Percentiles rank a stretch among this genome's conserved stretches.
Evolutionary conservation across 2,797 vertebrate species (phyloP).

Genomic region (Danio choprae): DNA sequence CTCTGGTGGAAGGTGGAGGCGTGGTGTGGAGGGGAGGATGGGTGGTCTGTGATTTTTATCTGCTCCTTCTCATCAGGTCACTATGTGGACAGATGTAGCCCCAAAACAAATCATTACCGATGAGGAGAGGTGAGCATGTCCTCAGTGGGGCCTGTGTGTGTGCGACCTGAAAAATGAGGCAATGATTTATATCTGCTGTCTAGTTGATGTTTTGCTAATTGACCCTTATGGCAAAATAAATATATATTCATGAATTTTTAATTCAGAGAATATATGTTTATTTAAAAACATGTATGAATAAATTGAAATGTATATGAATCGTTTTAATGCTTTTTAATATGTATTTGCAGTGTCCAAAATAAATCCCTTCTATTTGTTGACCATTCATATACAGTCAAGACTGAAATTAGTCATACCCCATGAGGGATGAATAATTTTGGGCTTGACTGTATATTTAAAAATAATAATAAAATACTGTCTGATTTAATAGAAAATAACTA

Average conservation of each 20-base stretch:
- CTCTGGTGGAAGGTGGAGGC: conserved; percentile 3
- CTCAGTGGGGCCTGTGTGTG: not conserved
- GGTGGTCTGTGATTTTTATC: conserved; percentile 4
- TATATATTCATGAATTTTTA: not conserved
- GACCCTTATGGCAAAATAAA: not conserved
- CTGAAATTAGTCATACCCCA: too few species aligned
- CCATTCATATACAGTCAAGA: too few species aligned
- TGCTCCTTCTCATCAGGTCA: conserved; percentile 1
- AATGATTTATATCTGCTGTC: not conserved
- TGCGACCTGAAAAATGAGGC: not conserved
- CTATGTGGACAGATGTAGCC: not conserved
- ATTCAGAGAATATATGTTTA: too few species aligned
- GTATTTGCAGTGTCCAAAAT: too few species aligned
- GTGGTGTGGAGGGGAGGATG: not conserved
- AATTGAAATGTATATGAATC: too few species aligned
- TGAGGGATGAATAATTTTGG: too few species aligned
- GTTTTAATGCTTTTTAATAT: too few species aligned
- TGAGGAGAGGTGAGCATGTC: conserved; percentile 8
- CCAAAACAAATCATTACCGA: conserved; percentile 7
- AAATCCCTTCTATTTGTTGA: too few species aligned
- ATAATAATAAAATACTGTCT: too few species aligned
- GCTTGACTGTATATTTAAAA: too few species aligned
- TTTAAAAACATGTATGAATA: too few species aligned
- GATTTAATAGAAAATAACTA: too few species aligned
- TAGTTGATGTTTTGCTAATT: not conserved